Conservation (phyloP, 2,888 invertebrate species). For the Thumatha senex region DNA sequence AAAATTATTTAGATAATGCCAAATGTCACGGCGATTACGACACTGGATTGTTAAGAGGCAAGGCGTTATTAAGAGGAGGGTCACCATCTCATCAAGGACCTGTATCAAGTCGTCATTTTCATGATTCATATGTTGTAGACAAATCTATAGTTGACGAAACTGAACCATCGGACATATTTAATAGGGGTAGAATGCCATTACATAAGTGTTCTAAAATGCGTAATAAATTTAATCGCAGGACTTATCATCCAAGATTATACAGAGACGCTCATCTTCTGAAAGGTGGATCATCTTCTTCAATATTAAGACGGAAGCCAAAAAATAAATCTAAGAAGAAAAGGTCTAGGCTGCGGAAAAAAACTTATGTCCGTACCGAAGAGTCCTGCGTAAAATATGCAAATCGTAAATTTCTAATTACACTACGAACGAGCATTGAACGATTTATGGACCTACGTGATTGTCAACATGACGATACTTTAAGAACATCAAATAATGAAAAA, state of each 20-base stretch:
- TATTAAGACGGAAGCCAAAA: not conserved
- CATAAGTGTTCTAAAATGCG: not conserved
- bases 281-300: not conserved
- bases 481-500: constrained; percentile 10
- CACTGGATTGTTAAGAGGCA: constrained; percentile 1
- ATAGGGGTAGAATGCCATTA: constrained; percentile 2
- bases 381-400: constrained; percentile 20
- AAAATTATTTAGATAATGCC: constrained; percentile 19
- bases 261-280: not conserved
- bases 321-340: not conserved
- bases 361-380: not conserved
- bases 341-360: not conserved
- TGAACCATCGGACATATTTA: constrained; percentile 9
- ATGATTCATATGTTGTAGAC: not conserved
- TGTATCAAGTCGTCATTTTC: not conserved
- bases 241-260: not conserved
- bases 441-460: constrained; percentile 24
- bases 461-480: constrained; percentile 24
- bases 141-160: constrained; percentile 4
- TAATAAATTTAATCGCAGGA: not conserved
- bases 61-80: not conserved
- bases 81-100: not conserved
- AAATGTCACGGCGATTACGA: constrained; percentile 15
- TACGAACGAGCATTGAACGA: constrained; percentile 24
- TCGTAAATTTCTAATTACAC: constrained; percentile 15